These are phyloP conservation scores for Glareola pratincola DNA, from an alignment of 2,113 vertebrate species.

Conservation along the genomic window DNA sequence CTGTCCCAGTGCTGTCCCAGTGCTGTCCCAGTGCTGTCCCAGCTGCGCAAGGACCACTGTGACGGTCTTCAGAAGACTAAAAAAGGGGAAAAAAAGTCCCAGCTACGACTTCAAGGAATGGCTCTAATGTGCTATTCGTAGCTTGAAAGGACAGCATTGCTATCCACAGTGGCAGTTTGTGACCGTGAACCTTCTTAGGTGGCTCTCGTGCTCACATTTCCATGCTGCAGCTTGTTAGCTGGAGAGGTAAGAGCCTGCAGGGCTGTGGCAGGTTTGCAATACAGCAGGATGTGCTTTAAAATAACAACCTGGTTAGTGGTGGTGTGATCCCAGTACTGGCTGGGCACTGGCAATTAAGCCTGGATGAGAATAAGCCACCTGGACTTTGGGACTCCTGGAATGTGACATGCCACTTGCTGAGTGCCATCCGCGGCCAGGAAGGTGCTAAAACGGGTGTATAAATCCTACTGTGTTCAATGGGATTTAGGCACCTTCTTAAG, in stretches of 20 bases:
- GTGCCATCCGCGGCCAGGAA: not conserved
- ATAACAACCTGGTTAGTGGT: not conserved
- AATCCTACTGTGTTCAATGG: not conserved
- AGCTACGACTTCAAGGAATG: not conserved
- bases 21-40: not conserved
- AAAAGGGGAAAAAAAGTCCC: not conserved
- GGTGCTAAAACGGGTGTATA: slow-evolving; percentile 27
- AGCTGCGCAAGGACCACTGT: rapidly evolving
- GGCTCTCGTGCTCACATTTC: not conserved
- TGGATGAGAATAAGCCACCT: not conserved
- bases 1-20: not conserved
- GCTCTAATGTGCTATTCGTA: not conserved
- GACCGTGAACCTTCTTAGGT: not conserved
- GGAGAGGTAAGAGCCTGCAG: not conserved
- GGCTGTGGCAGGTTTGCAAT: not conserved
- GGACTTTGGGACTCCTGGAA: not conserved
- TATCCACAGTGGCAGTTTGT: not conserved
- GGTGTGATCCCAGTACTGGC: not conserved
- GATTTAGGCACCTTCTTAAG: slow-evolving; percentile 59
- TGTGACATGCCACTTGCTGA: not conserved
- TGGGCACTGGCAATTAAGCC: not conserved
- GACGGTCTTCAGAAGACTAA: not conserved
- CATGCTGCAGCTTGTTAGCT: not conserved
- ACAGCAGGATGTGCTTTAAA: not conserved
- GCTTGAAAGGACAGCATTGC: not conserved